phyloP scores from a whole-genome alignment of 2,113 vertebrate genomes.

The Heterotis niloticus region DNA sequence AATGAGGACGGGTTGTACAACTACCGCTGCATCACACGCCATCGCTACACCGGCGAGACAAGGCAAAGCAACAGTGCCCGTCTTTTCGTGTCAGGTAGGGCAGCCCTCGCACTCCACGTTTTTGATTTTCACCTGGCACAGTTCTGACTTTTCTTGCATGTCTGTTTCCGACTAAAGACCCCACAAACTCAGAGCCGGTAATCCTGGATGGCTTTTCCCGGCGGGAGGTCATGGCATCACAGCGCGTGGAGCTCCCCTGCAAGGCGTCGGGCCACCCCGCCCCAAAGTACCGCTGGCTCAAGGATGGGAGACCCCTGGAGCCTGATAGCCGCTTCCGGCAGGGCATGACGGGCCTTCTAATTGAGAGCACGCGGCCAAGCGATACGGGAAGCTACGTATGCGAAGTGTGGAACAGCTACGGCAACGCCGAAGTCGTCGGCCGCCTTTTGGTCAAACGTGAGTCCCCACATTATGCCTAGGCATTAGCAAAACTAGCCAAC shows the following conservation, averaged over 20 bases:
- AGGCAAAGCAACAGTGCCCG: constrained; percentile 98
- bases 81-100: constrained; percentile 90
- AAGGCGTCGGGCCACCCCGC: constrained; percentile 91
- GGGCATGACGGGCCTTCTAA: constrained; percentile 81
- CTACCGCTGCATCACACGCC: constrained; percentile 94
- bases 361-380: constrained; percentile 79
- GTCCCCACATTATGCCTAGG: constrained; percentile 50
- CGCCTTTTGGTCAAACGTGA: constrained; percentile 89
- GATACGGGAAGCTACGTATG: constrained; percentile 92
- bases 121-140: neutral
- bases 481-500: too few species aligned
- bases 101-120: neutral
- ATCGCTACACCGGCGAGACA: constrained; percentile 94
- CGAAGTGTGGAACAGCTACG: constrained; percentile 97
- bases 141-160: neutral
- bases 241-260: constrained; percentile 91
- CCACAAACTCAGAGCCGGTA: constrained; percentile 88
- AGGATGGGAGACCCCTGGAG: constrained; percentile 90
- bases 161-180: constrained; percentile 65
- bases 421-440: constrained; percentile 88
- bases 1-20: constrained; percentile 97
- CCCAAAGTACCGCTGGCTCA: constrained; percentile 96
- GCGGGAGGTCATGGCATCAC: constrained; percentile 87
- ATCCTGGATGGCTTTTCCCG: constrained; percentile 94
- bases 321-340: constrained; percentile 87